phyloP scores from a whole-genome alignment of 2,113 vertebrate genomes.

The Myotis lucifugus region DNA sequence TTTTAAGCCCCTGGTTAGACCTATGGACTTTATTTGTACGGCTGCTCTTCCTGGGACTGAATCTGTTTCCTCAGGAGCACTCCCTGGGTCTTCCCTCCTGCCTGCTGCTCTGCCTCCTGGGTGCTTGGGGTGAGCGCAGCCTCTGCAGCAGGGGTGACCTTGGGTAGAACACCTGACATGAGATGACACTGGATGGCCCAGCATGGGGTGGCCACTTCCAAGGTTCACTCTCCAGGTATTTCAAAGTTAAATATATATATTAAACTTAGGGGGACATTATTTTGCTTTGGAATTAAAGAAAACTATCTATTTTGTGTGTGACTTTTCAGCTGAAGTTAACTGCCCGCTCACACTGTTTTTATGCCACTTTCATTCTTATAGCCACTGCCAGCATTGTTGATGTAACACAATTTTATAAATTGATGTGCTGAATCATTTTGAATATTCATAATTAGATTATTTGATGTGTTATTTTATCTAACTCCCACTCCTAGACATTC shows the following conservation, averaged over 20 bases:
- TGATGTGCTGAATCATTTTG: background rate
- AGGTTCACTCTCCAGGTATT: background rate
- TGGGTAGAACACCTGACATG: background rate
- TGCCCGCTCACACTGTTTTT: background rate
- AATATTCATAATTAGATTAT: background rate
- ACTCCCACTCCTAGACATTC: background rate
- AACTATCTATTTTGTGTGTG: background rate
- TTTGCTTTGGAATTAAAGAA: background rate
- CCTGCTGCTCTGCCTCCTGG: fast-evolving
- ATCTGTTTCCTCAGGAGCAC: fast-evolving
- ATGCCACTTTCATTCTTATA: background rate
- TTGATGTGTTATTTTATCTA: background rate
- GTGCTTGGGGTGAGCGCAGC: fast-evolving
- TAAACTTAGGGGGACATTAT: background rate
- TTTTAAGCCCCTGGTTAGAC: background rate
- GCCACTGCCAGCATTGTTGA: background rate
- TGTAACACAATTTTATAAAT: background rate
- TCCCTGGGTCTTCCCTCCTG: background rate
- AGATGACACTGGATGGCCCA: no score
- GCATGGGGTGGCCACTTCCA: fast-evolving
- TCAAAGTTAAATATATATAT: background rate
- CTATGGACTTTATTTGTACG: fast-evolving
- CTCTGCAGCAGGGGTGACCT: background rate
- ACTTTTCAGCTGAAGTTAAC: background rate
- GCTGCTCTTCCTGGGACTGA: background rate